Base-by-base conservation (phyloP, 53 echinoderm and acorn worm species). In the Zoroaster sp. region DNA sequence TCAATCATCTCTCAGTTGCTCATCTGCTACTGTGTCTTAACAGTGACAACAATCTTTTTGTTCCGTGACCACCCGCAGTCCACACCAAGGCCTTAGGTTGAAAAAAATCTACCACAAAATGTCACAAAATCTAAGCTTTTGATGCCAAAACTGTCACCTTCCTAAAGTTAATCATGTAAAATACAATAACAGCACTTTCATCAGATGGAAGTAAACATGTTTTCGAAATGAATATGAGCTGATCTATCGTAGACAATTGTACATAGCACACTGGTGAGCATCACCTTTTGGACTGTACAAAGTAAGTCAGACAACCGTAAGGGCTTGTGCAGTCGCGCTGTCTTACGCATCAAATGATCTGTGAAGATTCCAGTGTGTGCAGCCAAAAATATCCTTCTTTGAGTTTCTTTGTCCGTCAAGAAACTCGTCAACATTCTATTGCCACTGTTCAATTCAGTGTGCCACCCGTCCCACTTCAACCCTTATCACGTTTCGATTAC, bases 281-380 rank as follows among this genome's bases (percentile, higher is more conserved):
- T 81, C 66, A 67, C 12, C 66, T 76, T 76, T 76, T 76, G 42
- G 23, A 35, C 42, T 10, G 18, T 32, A 28, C 43, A 63, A 81
- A 78, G 37, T 40, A 66, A 31, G 4, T 81, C 81, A 66, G 81
- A 81, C 81, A 81, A 54, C 39, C 81, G 67, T 81, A 66, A 81
- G 66, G 81, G 81, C 37, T 41, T 14, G 66, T 18, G 67, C 66
- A 31, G 67, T 81, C 81, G 30, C 43, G 81, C 40, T 42, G 41
- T 44, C 81, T 81, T 67, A 40, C 81, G 66, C 81, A 15, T 66
- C 66, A 81, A 81, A 67, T 81, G 81, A 66, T 66, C 81, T 66
- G 41, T 81, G 81, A 81, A 30, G 67, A 54, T 54, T 30, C 34
- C 30, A 23, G 42, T 40, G 54, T 81, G 81, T 66, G 40, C 21